Evolutionary conservation across 2,797 vertebrate species (phyloP).

Genomic region (Lepus townsendii): DNA sequence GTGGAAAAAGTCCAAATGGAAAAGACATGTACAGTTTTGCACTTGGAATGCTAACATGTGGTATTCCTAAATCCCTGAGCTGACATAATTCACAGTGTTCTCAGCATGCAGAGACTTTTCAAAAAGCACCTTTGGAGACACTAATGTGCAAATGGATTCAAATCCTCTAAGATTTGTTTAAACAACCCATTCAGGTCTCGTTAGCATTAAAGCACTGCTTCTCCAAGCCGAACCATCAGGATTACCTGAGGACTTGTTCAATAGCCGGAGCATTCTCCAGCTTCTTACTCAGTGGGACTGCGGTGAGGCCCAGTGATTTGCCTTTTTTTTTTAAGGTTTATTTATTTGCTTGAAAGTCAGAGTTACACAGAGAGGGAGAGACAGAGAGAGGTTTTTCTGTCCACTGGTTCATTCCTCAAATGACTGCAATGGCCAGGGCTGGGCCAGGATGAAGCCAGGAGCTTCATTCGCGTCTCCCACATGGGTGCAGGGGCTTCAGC

Average conservation of each 20-base stretch:
- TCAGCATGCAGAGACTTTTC: not conserved
- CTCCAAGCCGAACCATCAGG: not conserved
- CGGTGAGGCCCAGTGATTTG: not conserved
- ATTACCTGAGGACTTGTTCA: not conserved
- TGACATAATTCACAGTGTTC: not conserved
- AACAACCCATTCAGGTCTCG: not conserved
- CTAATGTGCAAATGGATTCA: conserved; percentile 51
- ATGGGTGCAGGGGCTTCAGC: too few species aligned
- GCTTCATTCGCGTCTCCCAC: too few species aligned
- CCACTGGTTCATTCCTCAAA: too few species aligned
- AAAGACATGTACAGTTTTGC: conserved; percentile 1
- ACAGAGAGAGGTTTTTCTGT: too few species aligned
- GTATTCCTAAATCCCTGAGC: not conserved
- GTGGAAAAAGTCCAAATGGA: not conserved
- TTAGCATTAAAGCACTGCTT: not conserved
- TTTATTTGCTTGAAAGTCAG: too few species aligned
- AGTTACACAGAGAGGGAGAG: too few species aligned
- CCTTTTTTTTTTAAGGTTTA: too few species aligned
- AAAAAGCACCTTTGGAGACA: not conserved
- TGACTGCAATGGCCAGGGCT: too few species aligned
- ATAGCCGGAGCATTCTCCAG: not conserved
- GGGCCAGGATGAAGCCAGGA: too few species aligned
- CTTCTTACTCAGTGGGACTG: not conserved
- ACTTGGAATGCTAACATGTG: not conserved
- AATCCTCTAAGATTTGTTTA: conserved; percentile 17